A percentile compares a stretch with the other conserved stretches of the same genome.
These are phyloP conservation scores for Brachyalestes nurse DNA, from an alignment of 2,797 vertebrate species.

Conservation along the genomic window DNA sequence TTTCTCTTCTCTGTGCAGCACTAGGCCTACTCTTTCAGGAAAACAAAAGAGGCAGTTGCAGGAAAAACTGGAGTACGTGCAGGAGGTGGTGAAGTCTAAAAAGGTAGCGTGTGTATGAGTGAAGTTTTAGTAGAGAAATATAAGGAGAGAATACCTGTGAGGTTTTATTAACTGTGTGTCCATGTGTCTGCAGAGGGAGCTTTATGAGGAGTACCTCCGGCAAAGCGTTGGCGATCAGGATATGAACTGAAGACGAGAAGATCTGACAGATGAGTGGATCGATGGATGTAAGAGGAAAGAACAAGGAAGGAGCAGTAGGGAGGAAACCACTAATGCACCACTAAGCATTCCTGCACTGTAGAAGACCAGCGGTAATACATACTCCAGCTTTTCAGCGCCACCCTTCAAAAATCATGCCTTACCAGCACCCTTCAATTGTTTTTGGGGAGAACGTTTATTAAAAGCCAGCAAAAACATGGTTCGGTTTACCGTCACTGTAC, in stretches of 20 bases:
- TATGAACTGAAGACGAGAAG: constrained; percentile 69
- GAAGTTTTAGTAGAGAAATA: neutral
- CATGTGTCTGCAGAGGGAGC: constrained; percentile 73
- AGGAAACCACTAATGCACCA: constrained; percentile 31
- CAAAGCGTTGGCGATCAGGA: constrained; percentile 86
- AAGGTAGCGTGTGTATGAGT: constrained; percentile 74
- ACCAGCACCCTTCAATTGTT: constrained; percentile 17
- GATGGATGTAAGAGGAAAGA: neutral
- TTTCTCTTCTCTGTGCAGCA: constrained; percentile 66
- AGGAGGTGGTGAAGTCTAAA: constrained; percentile 81
- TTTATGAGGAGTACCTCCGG: constrained; percentile 86
- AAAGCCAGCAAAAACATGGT: neutral
- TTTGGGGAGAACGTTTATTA: constrained; percentile 6
- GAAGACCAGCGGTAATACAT: constrained; percentile 40
- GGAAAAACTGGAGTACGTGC: constrained; percentile 81
- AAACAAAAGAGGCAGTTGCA: constrained; percentile 83
- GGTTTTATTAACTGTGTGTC: constrained; percentile 15
- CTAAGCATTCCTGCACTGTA: constrained; percentile 20
- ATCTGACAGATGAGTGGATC: neutral
- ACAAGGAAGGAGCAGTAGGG: neutral
- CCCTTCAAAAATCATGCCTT: constrained; percentile 5
- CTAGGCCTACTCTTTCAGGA: constrained; percentile 75
- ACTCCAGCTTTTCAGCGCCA: constrained; percentile 12
- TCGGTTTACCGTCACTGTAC: neutral
- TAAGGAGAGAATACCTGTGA: neutral